A percentile compares a stretch with the other conserved stretches of the same genome.
phyloP scores from a whole-genome alignment of 2,888 invertebrate species.

The Chaetoderma sp. region DNA sequence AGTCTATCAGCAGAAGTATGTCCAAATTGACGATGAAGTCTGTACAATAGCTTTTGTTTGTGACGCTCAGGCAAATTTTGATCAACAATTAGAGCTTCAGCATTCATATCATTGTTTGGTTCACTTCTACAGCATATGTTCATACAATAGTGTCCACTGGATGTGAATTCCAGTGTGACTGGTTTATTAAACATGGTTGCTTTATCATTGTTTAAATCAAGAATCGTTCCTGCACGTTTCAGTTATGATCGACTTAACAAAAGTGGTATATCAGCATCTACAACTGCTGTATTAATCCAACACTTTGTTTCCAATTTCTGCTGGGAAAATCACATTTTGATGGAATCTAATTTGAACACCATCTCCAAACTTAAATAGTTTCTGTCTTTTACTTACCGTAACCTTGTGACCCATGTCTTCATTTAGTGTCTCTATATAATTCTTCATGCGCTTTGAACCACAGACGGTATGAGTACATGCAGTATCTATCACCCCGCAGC shows the following conservation, averaged over 20 bases:
- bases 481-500: conserved; percentile 10
- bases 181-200: conserved; percentile 17
- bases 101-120: neutral
- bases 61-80: neutral
- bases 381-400: neutral
- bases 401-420: neutral
- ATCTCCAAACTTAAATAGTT: conserved; percentile 24
- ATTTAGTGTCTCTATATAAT: neutral
- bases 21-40: conserved; percentile 22
- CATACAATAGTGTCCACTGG: conserved; percentile 28
- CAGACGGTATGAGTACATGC: conserved; percentile 10
- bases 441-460: neutral
- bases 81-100: neutral
- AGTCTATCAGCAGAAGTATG: conserved; percentile 18
- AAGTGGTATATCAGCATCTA: conserved; percentile 18
- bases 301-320: conserved; percentile 15
- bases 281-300: conserved; percentile 20
- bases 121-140: conserved; percentile 3
- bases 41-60: neutral
- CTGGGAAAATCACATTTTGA: conserved; percentile 17
- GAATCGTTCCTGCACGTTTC: conserved; percentile 14
- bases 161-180: conserved; percentile 20
- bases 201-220: conserved; percentile 13
- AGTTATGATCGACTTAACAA: conserved; percentile 21
- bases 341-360: conserved; percentile 6